A percentile compares a stretch with the other conserved stretches of the same genome.
phyloP scores from a whole-genome alignment of 2,888 invertebrate species.

The Cheilosia grossa region DNA sequence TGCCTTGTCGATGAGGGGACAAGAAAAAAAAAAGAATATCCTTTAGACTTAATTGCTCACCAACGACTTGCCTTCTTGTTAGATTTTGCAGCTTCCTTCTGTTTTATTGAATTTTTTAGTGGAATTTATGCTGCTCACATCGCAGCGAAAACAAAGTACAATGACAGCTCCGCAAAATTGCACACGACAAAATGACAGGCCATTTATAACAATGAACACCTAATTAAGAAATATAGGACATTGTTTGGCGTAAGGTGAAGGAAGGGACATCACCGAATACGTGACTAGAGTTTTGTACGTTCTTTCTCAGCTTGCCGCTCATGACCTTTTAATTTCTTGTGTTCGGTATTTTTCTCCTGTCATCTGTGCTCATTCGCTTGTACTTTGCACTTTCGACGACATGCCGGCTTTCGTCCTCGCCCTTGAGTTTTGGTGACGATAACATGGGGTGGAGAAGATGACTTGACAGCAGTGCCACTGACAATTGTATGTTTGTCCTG shows the following conservation, averaged over 20 bases:
- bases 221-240: conserved; percentile 75
- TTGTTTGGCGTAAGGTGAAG: conserved; percentile 72
- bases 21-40: conserved; percentile 12
- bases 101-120: conserved; percentile 69
- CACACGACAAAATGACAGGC: conserved; percentile 74
- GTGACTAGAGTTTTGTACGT: conserved; percentile 70
- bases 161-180: conserved; percentile 73
- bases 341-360: conserved; percentile 54
- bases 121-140: conserved; percentile 73
- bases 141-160: conserved; percentile 71
- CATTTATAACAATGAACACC: conserved; percentile 75
- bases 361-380: conserved; percentile 59
- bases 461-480: conserved; percentile 42
- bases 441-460: conserved; percentile 16
- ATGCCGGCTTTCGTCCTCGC: conserved; percentile 45
- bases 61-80: conserved; percentile 39
- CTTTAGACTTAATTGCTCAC: conserved; percentile 55
- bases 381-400: conserved; percentile 58
- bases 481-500: conserved; percentile 56
- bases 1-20: conserved; percentile 8
- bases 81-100: conserved; percentile 34
- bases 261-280: conserved; percentile 71
- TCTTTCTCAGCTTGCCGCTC: conserved; percentile 42
- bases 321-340: conserved; percentile 71
- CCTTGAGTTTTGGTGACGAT: conserved; percentile 41